Percentiles rank a stretch among this genome's conserved stretches.
Evolutionary conservation across 2,888 invertebrate genomes (phyloP).

Genomic region (Drosophila pegasa): DNA sequence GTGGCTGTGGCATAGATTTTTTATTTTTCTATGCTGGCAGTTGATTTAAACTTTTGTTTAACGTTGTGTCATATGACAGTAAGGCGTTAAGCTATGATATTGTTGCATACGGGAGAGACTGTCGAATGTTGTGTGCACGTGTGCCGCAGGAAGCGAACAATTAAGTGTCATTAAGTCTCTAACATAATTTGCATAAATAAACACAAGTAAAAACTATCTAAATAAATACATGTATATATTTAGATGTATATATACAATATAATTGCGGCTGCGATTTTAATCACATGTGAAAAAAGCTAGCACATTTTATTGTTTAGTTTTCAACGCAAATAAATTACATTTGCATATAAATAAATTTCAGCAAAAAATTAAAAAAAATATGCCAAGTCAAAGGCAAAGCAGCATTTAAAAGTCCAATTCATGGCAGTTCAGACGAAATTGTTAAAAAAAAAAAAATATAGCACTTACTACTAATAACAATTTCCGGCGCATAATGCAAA

Average conservation of each 20-base stretch:
- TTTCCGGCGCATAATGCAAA: slow-evolving; percentile 78
- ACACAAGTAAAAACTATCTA: slow-evolving; percentile 17
- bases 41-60: slow-evolving; percentile 64
- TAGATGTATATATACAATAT: slow-evolving; percentile 33
- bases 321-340: slow-evolving; percentile 52
- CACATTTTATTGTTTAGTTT: slow-evolving; percentile 72
- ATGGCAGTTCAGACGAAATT: slow-evolving; percentile 49
- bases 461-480: slow-evolving; percentile 73
- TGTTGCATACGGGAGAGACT: slow-evolving; percentile 11
- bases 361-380: slow-evolving; percentile 37
- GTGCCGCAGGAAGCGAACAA: slow-evolving; percentile 55
- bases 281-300: slow-evolving; percentile 69
- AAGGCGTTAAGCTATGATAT: slow-evolving; percentile 63
- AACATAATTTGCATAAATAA: slow-evolving; percentile 60
- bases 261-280: slow-evolving; percentile 49
- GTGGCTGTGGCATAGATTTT: slow-evolving; percentile 48
- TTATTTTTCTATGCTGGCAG: slow-evolving; percentile 43
- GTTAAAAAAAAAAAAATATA: slow-evolving; percentile 37
- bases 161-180: slow-evolving; percentile 66
- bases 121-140: slow-evolving; percentile 15
- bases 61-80: slow-evolving; percentile 77
- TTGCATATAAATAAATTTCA: slow-evolving; percentile 77
- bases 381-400: slow-evolving; percentile 66
- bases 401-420: slow-evolving; percentile 73
- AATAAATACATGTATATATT: slow-evolving; percentile 30